phyloP scores from a whole-genome alignment of 2,888 invertebrate genomes.

The Mythimna impura region DNA sequence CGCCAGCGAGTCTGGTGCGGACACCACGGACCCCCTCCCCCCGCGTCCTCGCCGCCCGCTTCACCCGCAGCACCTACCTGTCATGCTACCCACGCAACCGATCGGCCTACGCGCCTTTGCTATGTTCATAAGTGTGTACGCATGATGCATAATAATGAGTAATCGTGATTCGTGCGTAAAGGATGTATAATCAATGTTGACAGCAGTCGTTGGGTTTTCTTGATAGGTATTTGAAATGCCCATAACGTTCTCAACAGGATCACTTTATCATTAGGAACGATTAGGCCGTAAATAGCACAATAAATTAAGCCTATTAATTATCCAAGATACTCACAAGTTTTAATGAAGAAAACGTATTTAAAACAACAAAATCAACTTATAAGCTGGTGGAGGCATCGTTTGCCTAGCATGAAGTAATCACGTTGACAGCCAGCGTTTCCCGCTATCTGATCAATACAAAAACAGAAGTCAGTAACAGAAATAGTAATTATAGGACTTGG shows the following conservation, averaged over 20 bases:
- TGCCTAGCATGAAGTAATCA: slow-evolving; percentile 41
- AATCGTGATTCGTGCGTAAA: slow-evolving; percentile 69
- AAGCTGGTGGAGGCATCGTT: slow-evolving; percentile 16
- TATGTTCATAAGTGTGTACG: slow-evolving; percentile 77
- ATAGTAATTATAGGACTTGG: slow-evolving; percentile 77
- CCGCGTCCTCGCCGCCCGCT: slow-evolving; percentile 40
- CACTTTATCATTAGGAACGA: not conserved
- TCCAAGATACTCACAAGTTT: not conserved
- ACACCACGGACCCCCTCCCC: slow-evolving; percentile 42
- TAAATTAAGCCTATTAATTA: not conserved
- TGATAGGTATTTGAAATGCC: slow-evolving; percentile 14
- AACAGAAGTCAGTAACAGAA: slow-evolving; percentile 62
- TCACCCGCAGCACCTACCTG: slow-evolving; percentile 63
- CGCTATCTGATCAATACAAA: slow-evolving; percentile 28
- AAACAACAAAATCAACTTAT: slow-evolving; percentile 17
- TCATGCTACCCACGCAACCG: slow-evolving; percentile 77
- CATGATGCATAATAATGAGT: slow-evolving; percentile 77
- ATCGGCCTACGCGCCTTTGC: slow-evolving; percentile 80
- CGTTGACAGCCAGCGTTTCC: slow-evolving; percentile 24
- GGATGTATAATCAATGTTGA: slow-evolving; percentile 62
- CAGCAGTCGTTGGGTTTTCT: slow-evolving; percentile 42
- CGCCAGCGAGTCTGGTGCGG: slow-evolving; percentile 83
- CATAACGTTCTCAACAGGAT: slow-evolving; percentile 1
- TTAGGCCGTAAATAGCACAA: not conserved
- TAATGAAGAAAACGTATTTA: slow-evolving; percentile 19